A percentile compares a stretch with the other conserved stretches of the same genome.
These are phyloP conservation scores for Ploceus nigricollis DNA, from an alignment of 2,113 vertebrate species.

Conservation along the genomic window DNA sequence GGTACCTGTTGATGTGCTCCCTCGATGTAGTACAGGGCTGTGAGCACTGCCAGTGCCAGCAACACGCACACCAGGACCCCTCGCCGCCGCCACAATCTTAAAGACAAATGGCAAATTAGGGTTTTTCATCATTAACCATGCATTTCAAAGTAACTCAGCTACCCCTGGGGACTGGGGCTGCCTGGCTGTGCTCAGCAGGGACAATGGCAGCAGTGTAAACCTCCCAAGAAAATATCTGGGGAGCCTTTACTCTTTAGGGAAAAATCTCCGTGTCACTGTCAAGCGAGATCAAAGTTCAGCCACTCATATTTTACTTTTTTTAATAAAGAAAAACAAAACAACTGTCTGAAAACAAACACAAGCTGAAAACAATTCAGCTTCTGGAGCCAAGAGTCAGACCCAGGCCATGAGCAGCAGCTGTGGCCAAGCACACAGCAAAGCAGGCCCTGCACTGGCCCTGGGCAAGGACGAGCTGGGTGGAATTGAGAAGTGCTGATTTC, in stretches of 20 bases:
- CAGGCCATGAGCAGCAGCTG: not conserved
- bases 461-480: not conserved
- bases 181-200: not conserved
- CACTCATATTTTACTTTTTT: not conserved
- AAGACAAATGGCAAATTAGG: constrained; percentile 61
- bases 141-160: not conserved
- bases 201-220: not conserved
- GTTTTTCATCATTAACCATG: not conserved
- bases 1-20: constrained; percentile 91
- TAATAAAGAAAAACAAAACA: not conserved
- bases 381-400: not conserved
- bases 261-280: not conserved
- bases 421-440: not conserved
- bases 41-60: constrained; percentile 81
- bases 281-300: not conserved
- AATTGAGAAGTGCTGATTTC: not conserved
- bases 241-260: not conserved
- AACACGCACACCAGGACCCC: constrained; percentile 78
- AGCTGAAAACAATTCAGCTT: not conserved
- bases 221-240: not conserved
- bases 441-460: not conserved
- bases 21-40: constrained; percentile 87
- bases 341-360: not conserved
- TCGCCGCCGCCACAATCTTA: constrained; percentile 89
- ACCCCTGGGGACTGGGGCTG: not conserved